Evolutionary conservation across 2,113 vertebrate genomes (phyloP).

Genomic region (Caranx melampygus): DNA sequence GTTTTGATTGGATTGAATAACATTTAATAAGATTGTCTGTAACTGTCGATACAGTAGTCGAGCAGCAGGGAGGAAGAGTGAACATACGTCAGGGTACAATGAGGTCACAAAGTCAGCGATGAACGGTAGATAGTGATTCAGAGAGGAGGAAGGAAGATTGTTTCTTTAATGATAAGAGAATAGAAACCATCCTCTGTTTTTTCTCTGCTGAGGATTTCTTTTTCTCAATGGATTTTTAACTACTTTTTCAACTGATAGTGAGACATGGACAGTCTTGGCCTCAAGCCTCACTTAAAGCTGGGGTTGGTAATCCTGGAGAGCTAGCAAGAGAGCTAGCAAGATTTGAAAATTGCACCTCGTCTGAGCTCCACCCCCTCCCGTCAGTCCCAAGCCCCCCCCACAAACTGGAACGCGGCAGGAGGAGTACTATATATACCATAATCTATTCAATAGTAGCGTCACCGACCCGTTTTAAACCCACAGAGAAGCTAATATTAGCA

Average conservation of each 20-base stretch:
- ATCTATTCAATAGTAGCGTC: no score
- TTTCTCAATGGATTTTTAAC: conserved; percentile 17
- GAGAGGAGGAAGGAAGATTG: neutral
- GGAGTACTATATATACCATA: no score
- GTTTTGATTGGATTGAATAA: conserved; percentile 65
- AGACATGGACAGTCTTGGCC: neutral
- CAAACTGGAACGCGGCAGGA: no score
- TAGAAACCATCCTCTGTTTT: neutral
- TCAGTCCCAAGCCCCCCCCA: no score
- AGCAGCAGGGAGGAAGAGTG: conserved; percentile 9
- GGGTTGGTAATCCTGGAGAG: neutral
- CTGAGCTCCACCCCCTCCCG: no score
- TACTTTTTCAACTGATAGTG: no score
- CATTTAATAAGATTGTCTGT: conserved; percentile 63
- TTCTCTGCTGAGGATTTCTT: neutral
- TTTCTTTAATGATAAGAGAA: neutral
- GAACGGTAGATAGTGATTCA: neutral
- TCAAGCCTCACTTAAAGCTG: neutral
- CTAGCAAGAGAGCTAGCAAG: no score
- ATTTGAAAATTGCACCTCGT: no score
- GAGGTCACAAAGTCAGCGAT: neutral
- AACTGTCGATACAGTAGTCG: conserved; percentile 61
- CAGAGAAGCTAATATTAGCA: no score
- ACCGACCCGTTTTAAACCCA: no score
- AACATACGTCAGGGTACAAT: neutral